phyloP scores from a whole-genome alignment of 2,888 invertebrate species.

The Eupithecia tripunctaria region DNA sequence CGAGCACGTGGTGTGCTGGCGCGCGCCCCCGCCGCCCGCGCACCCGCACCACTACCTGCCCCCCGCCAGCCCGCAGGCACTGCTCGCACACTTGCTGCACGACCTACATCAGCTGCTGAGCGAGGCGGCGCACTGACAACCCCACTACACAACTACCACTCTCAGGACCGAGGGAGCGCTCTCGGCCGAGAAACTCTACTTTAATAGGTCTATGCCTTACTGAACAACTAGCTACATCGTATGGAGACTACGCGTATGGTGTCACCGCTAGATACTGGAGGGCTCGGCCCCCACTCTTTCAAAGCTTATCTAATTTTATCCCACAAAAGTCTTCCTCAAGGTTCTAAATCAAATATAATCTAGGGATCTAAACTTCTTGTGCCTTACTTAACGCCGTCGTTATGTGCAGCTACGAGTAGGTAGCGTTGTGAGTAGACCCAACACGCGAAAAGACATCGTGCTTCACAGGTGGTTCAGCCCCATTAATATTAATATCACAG shows the following conservation, averaged over 20 bases:
- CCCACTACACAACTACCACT: background rate
- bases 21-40: constrained; percentile 63
- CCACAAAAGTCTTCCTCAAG: no score
- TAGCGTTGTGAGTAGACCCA: no score
- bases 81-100: constrained; percentile 39
- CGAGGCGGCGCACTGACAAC: background rate
- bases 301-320: no score
- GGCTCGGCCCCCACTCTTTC: no score
- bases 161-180: background rate
- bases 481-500: no score
- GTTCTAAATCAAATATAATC: no score
- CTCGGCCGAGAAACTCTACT: background rate
- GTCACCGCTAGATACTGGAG: background rate
- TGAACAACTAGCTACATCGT: background rate
- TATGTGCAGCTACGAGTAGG: no score
- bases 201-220: background rate
- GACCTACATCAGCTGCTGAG: constrained; percentile 16
- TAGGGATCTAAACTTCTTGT: no score
- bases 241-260: background rate
- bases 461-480: no score
- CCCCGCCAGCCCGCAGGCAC: constrained; percentile 47
- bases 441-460: no score
- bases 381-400: no score
- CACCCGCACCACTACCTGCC: constrained; percentile 53
- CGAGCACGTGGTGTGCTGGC: constrained; percentile 96